Percentiles rank a stretch among this genome's conserved stretches.
Conservation (phyloP, 2,797 vertebrate species). For the Alectoris magna region DNA sequence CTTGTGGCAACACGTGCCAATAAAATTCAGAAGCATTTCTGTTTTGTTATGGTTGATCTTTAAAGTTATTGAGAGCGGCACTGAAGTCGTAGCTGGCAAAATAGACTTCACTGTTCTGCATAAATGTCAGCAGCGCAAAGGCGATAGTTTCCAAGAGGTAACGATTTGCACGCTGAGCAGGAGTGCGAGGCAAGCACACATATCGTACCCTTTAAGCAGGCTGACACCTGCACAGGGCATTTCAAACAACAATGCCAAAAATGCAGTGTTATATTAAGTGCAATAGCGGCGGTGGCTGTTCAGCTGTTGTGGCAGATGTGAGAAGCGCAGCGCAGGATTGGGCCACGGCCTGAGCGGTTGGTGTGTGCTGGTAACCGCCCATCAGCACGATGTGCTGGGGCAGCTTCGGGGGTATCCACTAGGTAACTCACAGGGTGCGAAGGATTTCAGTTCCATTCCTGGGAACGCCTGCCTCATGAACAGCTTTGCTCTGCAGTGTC, state of each 20-base stretch:
- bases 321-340: neutral
- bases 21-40: slow-evolving; percentile 72
- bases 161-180: neutral
- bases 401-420: neutral
- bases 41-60: slow-evolving; percentile 78
- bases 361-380: neutral
- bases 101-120: slow-evolving; percentile 59
- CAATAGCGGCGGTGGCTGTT: neutral
- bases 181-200: slow-evolving; percentile 32
- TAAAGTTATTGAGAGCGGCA: slow-evolving; percentile 72
- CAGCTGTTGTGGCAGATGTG: neutral
- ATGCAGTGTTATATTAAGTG: accelerated
- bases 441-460: neutral
- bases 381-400: neutral
- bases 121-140: slow-evolving; percentile 78
- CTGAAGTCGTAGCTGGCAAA: slow-evolving; percentile 71
- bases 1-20: slow-evolving; percentile 64
- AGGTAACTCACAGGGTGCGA: neutral
- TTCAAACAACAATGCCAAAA: slow-evolving; percentile 45
- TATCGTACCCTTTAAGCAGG: slow-evolving; percentile 49
- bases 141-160: slow-evolving; percentile 22
- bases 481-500: neutral
- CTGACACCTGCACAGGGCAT: slow-evolving; percentile 18
- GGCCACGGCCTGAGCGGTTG: neutral
- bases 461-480: neutral